Conservation (phyloP, 2,113 vertebrate genomes). For the Acrocephalus arundinaceus region DNA sequence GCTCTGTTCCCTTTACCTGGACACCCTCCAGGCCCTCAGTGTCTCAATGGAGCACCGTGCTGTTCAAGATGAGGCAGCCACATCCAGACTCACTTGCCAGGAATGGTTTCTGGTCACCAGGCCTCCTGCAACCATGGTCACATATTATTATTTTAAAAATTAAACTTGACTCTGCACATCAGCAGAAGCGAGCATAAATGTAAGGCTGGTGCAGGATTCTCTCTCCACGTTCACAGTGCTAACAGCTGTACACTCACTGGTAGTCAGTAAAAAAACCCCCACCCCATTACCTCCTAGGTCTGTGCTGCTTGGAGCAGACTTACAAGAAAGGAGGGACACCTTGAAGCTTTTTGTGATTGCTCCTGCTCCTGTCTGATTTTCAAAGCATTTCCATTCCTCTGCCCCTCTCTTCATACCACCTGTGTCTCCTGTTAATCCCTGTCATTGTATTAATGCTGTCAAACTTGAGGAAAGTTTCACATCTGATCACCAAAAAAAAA, state of each 20-base stretch:
- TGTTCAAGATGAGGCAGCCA: neutral
- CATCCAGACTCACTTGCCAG: neutral
- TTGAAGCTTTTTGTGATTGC: neutral
- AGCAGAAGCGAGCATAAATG: accelerated
- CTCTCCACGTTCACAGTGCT: neutral
- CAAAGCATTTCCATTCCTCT: neutral
- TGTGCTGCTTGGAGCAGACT: neutral
- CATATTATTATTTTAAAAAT: neutral
- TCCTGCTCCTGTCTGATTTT: neutral
- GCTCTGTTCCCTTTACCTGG: neutral
- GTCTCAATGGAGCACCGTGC: neutral
- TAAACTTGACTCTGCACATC: accelerated
- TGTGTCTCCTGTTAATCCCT: neutral
- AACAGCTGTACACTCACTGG: neutral
- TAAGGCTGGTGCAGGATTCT: neutral
- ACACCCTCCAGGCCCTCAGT: accelerated
- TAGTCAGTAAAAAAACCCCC: neutral
- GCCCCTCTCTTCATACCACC: neutral
- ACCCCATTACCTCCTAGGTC: neutral
- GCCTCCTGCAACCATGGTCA: neutral
- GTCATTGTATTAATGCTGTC: neutral
- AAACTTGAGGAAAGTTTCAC: neutral
- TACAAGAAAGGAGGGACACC: neutral
- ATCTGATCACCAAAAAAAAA: neutral
- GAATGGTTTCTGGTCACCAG: neutral